These are phyloP conservation scores for Myoxocephalus aenaeus DNA, from an alignment of 2,797 vertebrate genomes.

Conservation along the genomic window DNA sequence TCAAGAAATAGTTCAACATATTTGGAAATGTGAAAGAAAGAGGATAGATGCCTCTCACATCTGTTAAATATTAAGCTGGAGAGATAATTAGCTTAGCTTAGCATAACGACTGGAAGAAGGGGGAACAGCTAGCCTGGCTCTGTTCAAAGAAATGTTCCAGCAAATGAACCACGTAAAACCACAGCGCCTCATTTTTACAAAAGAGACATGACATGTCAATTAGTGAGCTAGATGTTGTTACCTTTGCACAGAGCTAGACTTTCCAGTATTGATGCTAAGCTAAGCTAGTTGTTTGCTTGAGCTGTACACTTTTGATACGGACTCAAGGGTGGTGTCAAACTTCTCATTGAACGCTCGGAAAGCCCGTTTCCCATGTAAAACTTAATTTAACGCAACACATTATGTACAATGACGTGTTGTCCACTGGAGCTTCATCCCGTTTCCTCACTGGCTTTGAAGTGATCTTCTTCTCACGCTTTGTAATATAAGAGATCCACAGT, in stretches of 20 bases:
- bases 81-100: not conserved
- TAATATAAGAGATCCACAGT: not conserved
- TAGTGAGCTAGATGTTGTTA: not conserved
- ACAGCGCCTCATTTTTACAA: not conserved
- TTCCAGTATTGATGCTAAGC: not conserved
- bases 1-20: not conserved
- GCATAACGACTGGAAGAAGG: not conserved
- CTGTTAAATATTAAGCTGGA: not conserved
- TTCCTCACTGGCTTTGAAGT: not conserved
- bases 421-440: not conserved
- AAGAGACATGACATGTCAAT: not conserved
- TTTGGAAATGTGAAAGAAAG: not conserved
- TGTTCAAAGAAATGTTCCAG: not conserved
- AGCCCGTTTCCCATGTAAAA: not conserved
- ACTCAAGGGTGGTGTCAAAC: too few relatives aligned
- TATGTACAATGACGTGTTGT: not conserved
- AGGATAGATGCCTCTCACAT: not conserved
- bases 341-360: not conserved
- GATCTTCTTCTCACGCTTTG: not conserved
- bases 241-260: not conserved
- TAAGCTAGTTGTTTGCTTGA: not conserved
- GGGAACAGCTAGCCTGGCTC: too few relatives aligned
- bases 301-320: not conserved
- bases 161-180: not conserved
- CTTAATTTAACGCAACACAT: not conserved